Conservation (phyloP, 2,797 vertebrate species). For the Podargus strigoides region DNA sequence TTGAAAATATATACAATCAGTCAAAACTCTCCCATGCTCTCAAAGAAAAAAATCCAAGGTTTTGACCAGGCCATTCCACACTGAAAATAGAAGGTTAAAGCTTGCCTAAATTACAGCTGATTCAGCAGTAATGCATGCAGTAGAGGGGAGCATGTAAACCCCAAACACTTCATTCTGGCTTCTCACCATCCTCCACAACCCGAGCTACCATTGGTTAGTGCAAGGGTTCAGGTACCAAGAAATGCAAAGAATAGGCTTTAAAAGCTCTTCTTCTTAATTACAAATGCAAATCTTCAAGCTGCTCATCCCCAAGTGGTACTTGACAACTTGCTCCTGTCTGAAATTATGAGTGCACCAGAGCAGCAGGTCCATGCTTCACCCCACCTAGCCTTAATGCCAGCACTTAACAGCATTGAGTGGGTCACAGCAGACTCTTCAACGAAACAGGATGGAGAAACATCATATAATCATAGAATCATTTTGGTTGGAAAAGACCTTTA, state of each 20-base stretch:
- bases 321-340: neutral
- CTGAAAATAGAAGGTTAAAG: neutral
- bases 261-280: neutral
- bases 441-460: neutral
- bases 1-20: neutral
- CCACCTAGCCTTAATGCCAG: neutral
- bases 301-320: neutral
- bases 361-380: neutral
- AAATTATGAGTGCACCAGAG: accelerated
- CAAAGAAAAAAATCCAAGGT: neutral
- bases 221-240: constrained; percentile 23
- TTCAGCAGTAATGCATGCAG: neutral
- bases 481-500: too few species aligned
- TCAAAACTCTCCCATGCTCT: neutral
- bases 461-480: too few species aligned
- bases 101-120: neutral
- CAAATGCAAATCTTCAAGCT: constrained; percentile 11
- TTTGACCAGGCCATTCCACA: neutral
- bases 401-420: neutral
- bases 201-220: neutral
- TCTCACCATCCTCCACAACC: constrained; percentile 4
- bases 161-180: neutral
- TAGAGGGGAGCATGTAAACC: neutral
- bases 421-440: neutral
- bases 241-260: constrained; percentile 13